Conservation (phyloP, 2,888 invertebrate species). For the Eudasyphora cyanicolor region DNA sequence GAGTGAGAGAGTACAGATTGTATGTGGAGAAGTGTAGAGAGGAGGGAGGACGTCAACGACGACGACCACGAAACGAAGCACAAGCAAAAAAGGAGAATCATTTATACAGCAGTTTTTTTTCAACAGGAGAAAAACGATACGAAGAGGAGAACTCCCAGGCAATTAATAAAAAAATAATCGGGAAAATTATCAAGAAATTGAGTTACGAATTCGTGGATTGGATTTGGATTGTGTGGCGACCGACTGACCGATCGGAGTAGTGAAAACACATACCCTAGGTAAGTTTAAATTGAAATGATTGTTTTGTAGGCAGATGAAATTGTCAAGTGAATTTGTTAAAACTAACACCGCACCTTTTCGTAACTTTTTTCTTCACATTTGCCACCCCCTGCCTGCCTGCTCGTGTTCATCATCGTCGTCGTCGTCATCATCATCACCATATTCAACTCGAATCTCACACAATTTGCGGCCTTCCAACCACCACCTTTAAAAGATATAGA, state of each 20-base stretch:
- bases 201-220: conserved; percentile 1
- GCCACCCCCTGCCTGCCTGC: conserved; percentile 54
- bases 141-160: conserved; percentile 60
- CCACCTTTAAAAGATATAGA: conserved; percentile 66
- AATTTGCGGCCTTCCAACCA: conserved; percentile 64
- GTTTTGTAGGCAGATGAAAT: conserved; percentile 44
- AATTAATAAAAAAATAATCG: conserved; percentile 49
- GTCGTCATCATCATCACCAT: conserved; percentile 55
- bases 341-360: conserved; percentile 66
- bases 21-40: conserved; percentile 60
- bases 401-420: conserved; percentile 54
- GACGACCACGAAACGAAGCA: conserved; percentile 59
- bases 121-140: conserved; percentile 61
- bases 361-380: conserved; percentile 60
- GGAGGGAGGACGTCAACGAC: conserved; percentile 58
- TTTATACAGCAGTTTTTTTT: conserved; percentile 61
- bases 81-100: conserved; percentile 60
- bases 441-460: conserved; percentile 61
- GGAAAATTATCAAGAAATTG: conserved; percentile 15
- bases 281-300: conserved; percentile 13
- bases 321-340: conserved; percentile 54
- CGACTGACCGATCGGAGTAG: conserved; percentile 43
- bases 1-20: conserved; percentile 50
- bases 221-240: conserved; percentile 21
- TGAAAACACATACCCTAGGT: conserved; percentile 34